A percentile compares a stretch with the other conserved stretches of the same genome.
Evolutionary conservation across 2,113 vertebrate genomes (phyloP).

Genomic region (Rhabdornis inornatus): DNA sequence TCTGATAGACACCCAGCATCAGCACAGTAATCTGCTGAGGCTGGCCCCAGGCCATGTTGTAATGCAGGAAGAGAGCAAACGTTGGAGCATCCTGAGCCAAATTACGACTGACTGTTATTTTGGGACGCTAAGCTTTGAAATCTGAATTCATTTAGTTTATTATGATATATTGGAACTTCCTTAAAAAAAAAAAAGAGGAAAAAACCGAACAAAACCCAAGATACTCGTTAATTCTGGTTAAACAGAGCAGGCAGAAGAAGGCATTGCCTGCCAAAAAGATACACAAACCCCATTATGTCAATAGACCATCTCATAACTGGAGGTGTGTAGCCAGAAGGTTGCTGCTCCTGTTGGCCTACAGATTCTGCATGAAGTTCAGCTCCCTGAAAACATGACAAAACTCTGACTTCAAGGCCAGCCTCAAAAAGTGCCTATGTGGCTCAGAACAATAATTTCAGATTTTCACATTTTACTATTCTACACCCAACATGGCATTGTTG

Average conservation of each 20-base stretch:
- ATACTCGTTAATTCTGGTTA: neutral
- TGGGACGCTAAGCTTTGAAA: conserved; percentile 28
- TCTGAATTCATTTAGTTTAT: conserved; percentile 34
- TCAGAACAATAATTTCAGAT: neutral
- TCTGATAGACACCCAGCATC: conserved; percentile 17
- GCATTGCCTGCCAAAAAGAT: conserved; percentile 2
- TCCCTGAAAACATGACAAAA: neutral
- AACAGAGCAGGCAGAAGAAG: neutral
- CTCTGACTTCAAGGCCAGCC: neutral
- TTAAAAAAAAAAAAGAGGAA: neutral
- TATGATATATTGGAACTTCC: neutral
- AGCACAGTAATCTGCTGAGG: conserved; percentile 5
- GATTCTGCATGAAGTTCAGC: neutral
- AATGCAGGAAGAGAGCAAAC: conserved; percentile 20
- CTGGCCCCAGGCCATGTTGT: conserved; percentile 15
- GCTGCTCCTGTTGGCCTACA: neutral
- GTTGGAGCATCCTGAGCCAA: conserved; percentile 4
- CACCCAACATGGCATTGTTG: accelerated
- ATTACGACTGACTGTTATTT: conserved; percentile 28
- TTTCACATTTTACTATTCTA: neutral
- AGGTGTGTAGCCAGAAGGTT: neutral
- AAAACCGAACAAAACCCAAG: neutral
- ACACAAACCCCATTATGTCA: neutral
- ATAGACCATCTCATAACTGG: neutral
- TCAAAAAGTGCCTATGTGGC: neutral